Evolutionary conservation across 2,797 vertebrate genomes (phyloP), one percentile per base, ranked within the genome.

Genomic region (Mormyrus proboscirostris): DNA sequence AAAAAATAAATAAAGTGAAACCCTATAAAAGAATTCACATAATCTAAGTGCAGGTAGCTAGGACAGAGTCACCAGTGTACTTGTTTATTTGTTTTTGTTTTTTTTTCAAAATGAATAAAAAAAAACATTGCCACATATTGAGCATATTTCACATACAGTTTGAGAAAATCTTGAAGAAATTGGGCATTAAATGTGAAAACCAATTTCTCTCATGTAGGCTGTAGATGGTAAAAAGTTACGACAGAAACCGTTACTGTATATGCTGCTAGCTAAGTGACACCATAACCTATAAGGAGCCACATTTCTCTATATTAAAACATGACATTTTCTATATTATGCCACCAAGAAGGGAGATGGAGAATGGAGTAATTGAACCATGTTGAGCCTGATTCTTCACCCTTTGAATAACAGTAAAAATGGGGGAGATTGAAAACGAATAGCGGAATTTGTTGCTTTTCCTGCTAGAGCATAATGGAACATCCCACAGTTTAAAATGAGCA

Each of bases 291-390:
- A 83, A 38, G 50, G 49, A 53, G 38, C 16, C 33, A 16, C 25
- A 82, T 59, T 41, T 83, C 88, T n/a, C 69, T 51, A 51, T 38
- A 79, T 88, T 41, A 51, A 88, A 88, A 88, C 51, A 82, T 79
- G 69, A 88, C 50, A 55, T 57, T 57, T 50, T 79, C 33, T 57
- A 83, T 83, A 44, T 41, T 57, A 47, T 89, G 53, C 41, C 41
- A 38, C 22, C 16, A 29, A 89, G 50, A 9, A 16, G 9, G 53
- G 25, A 89, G 41, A 84, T n/a, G n/a, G 44, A 62, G 73, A 79
- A 44, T 79, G 7, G 73, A 44, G 41, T 44, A 79, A 44, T 79
- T 44, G 73, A 73, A 44, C 38, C 73, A 79, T 44, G 41, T 79
- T 79, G 73, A n/a, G 73, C 16, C 41, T n/a, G 41, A 79, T 79